These are phyloP conservation scores for Tor tambroides DNA, from an alignment of 2,113 vertebrate species.

Conservation along the genomic window DNA sequence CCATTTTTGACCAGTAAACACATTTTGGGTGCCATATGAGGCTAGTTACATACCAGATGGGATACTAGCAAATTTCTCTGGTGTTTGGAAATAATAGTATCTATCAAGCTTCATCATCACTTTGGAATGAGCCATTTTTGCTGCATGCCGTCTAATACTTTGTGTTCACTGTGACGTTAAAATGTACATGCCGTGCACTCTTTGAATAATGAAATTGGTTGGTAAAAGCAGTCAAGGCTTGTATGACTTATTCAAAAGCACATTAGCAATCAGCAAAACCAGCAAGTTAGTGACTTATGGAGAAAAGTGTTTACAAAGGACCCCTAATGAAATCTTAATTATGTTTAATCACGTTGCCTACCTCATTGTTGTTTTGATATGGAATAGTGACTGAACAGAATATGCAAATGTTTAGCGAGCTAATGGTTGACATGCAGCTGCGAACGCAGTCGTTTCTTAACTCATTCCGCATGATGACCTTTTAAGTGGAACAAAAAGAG, in stretches of 20 bases:
- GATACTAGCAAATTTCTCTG: neutral
- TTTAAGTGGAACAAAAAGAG: constrained; percentile 77
- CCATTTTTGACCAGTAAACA: neutral
- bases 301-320: constrained; percentile 44
- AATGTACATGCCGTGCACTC: constrained; percentile 9
- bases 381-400: constrained; percentile 28
- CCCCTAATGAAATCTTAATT: constrained; percentile 40
- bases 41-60: neutral
- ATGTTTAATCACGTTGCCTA: constrained; percentile 30
- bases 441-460: constrained; percentile 15
- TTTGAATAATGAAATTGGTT: constrained; percentile 47
- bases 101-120: neutral
- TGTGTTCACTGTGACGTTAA: constrained; percentile 14
- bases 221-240: constrained; percentile 44
- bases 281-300: constrained; percentile 37
- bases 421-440: constrained; percentile 35
- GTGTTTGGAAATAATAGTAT: neutral
- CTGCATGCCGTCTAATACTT: neutral
- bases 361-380: constrained; percentile 31
- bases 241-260: constrained; percentile 47
- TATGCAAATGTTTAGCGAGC: constrained; percentile 18
- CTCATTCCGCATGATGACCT: constrained; percentile 61
- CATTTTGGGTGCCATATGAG: neutral
- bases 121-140: neutral
- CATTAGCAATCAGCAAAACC: constrained; percentile 46